A percentile compares a stretch with the other conserved stretches of the same genome.
Conservation (phyloP, 2,797 vertebrate genomes). For the Catamblyrhynchus diadema region DNA sequence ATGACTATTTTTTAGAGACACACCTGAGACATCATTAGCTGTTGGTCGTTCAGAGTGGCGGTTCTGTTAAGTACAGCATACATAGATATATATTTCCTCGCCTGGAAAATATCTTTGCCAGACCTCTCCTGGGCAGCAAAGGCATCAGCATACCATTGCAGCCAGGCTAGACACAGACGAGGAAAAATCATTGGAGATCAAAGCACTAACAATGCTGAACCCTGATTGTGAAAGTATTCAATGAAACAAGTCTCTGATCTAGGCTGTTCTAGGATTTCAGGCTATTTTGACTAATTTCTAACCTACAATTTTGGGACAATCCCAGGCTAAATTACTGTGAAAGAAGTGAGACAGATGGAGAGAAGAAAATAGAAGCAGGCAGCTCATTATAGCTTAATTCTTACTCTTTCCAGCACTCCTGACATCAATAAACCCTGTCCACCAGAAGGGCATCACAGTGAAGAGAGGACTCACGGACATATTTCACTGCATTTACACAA, state of each 20-base stretch:
- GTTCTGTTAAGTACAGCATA: neutral
- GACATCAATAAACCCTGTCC: neutral
- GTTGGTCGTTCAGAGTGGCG: neutral
- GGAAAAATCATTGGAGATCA: neutral
- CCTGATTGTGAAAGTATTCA: neutral
- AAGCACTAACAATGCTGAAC: neutral
- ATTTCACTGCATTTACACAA: neutral
- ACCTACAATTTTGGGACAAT: neutral
- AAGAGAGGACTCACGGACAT: neutral
- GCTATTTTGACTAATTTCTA: constrained; percentile 34
- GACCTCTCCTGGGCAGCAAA: neutral
- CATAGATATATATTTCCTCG: neutral
- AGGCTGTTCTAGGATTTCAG: neutral
- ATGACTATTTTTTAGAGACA: neutral
- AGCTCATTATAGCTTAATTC: neutral
- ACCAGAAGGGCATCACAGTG: neutral
- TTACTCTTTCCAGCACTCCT: neutral
- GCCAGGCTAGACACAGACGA: neutral
- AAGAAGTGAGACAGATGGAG: constrained; percentile 3
- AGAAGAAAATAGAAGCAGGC: constrained; percentile 21
- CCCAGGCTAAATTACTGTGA: constrained; percentile 3
- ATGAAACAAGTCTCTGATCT: neutral
- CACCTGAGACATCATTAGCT: neutral
- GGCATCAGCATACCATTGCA: neutral
- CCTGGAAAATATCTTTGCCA: neutral